phyloP scores from a whole-genome alignment of 2,888 invertebrate genomes.

The Diabrotica balteata region DNA sequence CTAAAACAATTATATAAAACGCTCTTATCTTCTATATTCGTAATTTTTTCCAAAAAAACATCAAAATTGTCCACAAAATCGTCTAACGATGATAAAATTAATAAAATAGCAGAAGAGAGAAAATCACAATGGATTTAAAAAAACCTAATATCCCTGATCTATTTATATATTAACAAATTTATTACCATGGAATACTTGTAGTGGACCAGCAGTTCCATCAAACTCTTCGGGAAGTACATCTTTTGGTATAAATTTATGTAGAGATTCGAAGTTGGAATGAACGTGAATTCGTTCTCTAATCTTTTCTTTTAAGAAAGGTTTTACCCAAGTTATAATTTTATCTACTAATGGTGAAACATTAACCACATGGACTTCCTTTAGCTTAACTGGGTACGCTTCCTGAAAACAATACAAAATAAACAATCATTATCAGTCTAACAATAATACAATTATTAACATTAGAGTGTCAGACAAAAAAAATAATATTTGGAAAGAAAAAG shows the following conservation, averaged over 20 bases:
- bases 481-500: too few relatives aligned
- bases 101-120: too few relatives aligned
- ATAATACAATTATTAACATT: too few relatives aligned
- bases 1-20: too few relatives aligned
- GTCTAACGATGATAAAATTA: too few relatives aligned
- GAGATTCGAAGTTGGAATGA: slow-evolving; percentile 75
- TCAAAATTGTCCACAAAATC: too few relatives aligned
- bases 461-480: too few relatives aligned
- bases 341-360: slow-evolving; percentile 85
- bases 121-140: too few relatives aligned
- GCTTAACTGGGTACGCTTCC: slow-evolving; percentile 88
- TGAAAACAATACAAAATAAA: slow-evolving; percentile 54
- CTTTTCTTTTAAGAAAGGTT: slow-evolving; percentile 88
- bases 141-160: not conserved
- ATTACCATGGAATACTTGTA: slow-evolving; percentile 75
- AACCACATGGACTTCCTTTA: slow-evolving; percentile 86
- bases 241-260: slow-evolving; percentile 80
- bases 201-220: slow-evolving; percentile 79
- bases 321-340: slow-evolving; percentile 84
- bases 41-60: too few relatives aligned
- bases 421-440: too few relatives aligned
- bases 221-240: slow-evolving; percentile 84
- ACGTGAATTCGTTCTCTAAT: slow-evolving; percentile 83
- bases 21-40: too few relatives aligned
- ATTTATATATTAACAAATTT: not conserved